Conservation (phyloP, 2,888 invertebrate species). For the Nemoura dubitans region DNA sequence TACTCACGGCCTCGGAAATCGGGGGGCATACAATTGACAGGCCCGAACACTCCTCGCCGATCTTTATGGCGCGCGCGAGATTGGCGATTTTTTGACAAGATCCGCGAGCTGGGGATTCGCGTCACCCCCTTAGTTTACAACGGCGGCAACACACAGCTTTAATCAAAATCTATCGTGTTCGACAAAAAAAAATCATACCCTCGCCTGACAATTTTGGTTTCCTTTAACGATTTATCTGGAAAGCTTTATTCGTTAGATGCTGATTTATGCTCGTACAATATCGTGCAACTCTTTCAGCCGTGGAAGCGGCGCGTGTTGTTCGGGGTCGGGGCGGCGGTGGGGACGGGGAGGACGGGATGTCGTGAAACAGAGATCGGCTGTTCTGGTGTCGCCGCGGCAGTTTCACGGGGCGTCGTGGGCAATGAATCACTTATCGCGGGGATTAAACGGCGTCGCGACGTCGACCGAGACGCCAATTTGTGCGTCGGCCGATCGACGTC, state of each 20-base stretch:
- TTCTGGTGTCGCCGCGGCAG: neutral
- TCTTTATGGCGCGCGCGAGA: neutral
- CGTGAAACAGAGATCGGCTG: neutral
- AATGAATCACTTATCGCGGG: neutral
- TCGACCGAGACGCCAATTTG: neutral
- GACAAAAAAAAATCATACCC: neutral
- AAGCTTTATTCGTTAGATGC: constrained; percentile 5
- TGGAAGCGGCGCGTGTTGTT: neutral
- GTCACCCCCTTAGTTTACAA: neutral
- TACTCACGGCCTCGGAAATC: neutral
- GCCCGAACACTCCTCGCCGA: neutral
- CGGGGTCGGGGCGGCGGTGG: neutral
- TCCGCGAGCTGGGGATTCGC: neutral
- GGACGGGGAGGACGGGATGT: too few relatives aligned
- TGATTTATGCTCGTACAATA: neutral
- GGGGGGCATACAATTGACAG: neutral
- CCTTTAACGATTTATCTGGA: constrained; percentile 1
- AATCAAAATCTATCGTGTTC: constrained; percentile 7
- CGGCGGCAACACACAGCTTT: neutral
- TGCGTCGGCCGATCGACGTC: neutral
- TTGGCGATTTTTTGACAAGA: neutral
- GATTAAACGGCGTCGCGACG: neutral
- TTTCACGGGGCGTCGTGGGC: neutral
- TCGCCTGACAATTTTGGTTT: neutral
- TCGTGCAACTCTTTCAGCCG: neutral